Base-by-base conservation (phyloP, 1,140 invertebrate species). In the Cydia amplana region DNA sequence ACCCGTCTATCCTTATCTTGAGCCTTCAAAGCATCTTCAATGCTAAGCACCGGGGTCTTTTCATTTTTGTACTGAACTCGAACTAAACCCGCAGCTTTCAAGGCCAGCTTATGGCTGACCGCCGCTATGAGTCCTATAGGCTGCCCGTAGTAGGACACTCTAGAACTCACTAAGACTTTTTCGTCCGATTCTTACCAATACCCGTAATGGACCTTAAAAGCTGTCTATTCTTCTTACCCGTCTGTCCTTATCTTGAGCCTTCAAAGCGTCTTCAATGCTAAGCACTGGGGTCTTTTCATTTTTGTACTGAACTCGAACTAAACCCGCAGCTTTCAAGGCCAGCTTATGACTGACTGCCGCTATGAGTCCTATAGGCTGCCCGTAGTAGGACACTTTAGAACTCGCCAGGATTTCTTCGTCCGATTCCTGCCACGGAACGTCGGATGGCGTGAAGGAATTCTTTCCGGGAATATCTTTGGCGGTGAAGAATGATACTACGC, bases 381-480 rank as follows among this genome's bases (percentile, higher is more conserved):
- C 95, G 72, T 96, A 95, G 83, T 95, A 96, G 0, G 87, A 83
- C 0, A 97, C 93, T 5, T 82, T 89, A 9, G 86, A 91, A 25
- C 84, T 84, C 55, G 93, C 94, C 49, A 95, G 90, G n/a, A 95
- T 93, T 81, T 95, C 94, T 83, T 94, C 93, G 32, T 93, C 89
- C 0, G 74, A 77, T 1, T 78, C 77, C 20, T 83, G 77, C 78
- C 78, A 85, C 0, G 86, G 84, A 6, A 88, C 75, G 5, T 82
- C 81, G 0, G 55, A 55, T 0, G 90, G 86, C 1, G 89, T 93
- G 72, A 94, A 95, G 5, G 87, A 82, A 86, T 97, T 97, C 63
- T 90, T 91, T 0, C 97, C 97, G 1, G 96, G 96, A 28, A 98
- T 94, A 86, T 97, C 97, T 81, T 95, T 95, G 1, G 95, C 95